Conservation (phyloP, 2,113 vertebrate species). For the Hyla sarda region DNA sequence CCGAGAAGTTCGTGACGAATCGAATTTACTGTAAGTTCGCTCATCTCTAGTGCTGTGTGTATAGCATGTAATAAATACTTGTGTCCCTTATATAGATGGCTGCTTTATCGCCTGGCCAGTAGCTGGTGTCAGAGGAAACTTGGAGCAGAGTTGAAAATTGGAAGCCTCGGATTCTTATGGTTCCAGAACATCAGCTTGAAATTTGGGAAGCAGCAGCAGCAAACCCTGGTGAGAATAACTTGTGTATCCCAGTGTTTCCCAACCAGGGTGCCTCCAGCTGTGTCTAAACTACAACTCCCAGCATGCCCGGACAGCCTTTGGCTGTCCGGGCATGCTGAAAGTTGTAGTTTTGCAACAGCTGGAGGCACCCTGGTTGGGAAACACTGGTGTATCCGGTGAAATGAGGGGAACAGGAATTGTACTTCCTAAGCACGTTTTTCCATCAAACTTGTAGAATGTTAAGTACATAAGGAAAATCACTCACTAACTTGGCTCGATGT, state of each 20-base stretch:
- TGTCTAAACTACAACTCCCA: too few relatives aligned
- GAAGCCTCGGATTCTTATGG: slow-evolving; percentile 88
- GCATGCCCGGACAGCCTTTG: too few relatives aligned
- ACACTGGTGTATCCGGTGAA: background rate
- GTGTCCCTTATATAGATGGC: slow-evolving; percentile 69
- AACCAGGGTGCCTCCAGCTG: too few relatives aligned
- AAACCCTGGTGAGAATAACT: slow-evolving; percentile 83
- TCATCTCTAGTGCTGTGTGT: background rate
- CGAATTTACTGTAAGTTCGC: too few relatives aligned
- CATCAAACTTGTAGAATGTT: background rate
- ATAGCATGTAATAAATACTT: background rate
- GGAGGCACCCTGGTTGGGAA: slow-evolving; percentile 90
- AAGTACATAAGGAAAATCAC: slow-evolving; percentile 13
- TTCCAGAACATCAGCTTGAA: slow-evolving; percentile 88
- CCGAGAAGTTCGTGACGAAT: too few relatives aligned
- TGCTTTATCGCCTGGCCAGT: slow-evolving; percentile 81
- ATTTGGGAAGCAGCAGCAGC: slow-evolving; percentile 84
- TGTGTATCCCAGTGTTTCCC: too few relatives aligned
- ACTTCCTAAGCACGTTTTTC: background rate
- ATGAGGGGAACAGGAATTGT: background rate
- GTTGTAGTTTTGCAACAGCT: too few relatives aligned
- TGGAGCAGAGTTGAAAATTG: slow-evolving; percentile 88
- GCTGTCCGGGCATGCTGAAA: too few relatives aligned
- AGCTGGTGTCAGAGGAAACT: slow-evolving; percentile 84
- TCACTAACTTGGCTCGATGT: background rate